Evolutionary conservation across 2,888 invertebrate genomes (phyloP).

Genomic region (Agrilus biguttatus): DNA sequence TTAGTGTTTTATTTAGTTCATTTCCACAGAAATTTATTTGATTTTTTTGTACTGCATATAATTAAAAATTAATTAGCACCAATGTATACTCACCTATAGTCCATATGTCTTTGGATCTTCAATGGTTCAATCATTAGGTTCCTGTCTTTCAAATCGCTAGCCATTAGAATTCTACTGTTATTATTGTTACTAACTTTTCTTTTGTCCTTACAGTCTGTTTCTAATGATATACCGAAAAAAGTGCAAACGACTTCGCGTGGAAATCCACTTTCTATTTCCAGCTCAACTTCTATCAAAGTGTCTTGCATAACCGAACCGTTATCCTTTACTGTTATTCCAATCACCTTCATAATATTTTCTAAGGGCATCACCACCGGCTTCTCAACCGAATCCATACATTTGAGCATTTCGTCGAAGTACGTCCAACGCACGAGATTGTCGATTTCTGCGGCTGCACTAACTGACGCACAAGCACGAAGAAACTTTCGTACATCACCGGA

Average conservation of each 20-base stretch:
- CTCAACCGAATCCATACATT: conserved; percentile 26
- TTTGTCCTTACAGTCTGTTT: conserved; percentile 19
- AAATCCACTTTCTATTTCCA: conserved; percentile 42
- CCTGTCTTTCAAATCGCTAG: conserved; percentile 42
- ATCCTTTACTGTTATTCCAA: conserved; percentile 22
- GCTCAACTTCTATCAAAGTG: conserved; percentile 37
- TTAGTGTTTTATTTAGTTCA: too few relatives aligned
- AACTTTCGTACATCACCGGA: conserved; percentile 64
- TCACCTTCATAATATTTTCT: conserved; percentile 34
- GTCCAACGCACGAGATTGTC: conserved; percentile 44
- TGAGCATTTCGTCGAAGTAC: conserved; percentile 74
- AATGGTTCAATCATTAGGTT: conserved; percentile 45
- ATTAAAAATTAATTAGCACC: too few relatives aligned
- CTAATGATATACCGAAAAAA: conserved; percentile 43
- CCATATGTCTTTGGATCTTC: conserved; percentile 54
- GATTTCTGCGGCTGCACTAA: conserved; percentile 62
- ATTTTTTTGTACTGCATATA: too few relatives aligned
- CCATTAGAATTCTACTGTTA: conserved; percentile 37
- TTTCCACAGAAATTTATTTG: too few relatives aligned
- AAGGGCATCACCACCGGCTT: conserved; percentile 27
- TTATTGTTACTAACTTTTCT: conserved; percentile 19
- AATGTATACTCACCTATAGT: conserved; percentile 39
- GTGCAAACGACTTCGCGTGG: conserved; percentile 53
- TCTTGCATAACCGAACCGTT: conserved; percentile 38
- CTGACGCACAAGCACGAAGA: conserved; percentile 46